Base-by-base conservation (phyloP, 2,113 vertebrate genomes). In the Myotis lucifugus region DNA sequence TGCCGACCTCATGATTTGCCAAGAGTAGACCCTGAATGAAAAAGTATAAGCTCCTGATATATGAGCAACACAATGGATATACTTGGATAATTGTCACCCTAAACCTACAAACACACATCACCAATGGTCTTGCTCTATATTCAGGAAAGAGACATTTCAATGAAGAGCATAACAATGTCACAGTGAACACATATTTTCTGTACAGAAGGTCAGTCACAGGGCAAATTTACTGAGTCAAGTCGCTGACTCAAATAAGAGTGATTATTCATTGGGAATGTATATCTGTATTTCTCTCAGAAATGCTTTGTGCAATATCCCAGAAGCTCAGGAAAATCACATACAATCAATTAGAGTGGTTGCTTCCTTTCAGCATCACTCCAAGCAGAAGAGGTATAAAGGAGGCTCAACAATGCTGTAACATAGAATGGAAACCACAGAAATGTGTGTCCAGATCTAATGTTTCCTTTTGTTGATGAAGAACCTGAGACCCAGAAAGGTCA, bases 241-340 rank as follows among this genome's bases (percentile, higher is more conserved):
- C 9, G 54, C n/a, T 81, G 17, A 32, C 29, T 79, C 42, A 83
- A 94, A 78, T 11, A 79, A 73, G n/a, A 32, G 10, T 56, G n/a
- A 70, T 27, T 52, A 32, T 6, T 66, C 18, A 34, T 4, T 67
- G 52, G 15, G 14, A 78, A 74, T 40, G 17, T 27, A 12, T n/a
- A 27, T 48, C 8, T 11, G 17, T 70, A 56, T 82, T 93, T 94
- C 15, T 88, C 52, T 88, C 37, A 85, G 37, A 93, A 93, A 84
- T 66, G 8, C 18, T 46, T 88, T 64, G 25, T 23, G 6, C 5
- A 84, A 79, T 86, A 91, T n/a, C 46, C 21, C 61, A 91, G 29
- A 78, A 88, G 50, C 23, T 66, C 73, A 72, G 42, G 6, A 66
- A 46, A 54, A 46, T 46, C 19, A 40, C 14, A 34, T 40, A 11